Conservation (phyloP, 2,888 invertebrate genomes). For the Glomeris marginata region DNA sequence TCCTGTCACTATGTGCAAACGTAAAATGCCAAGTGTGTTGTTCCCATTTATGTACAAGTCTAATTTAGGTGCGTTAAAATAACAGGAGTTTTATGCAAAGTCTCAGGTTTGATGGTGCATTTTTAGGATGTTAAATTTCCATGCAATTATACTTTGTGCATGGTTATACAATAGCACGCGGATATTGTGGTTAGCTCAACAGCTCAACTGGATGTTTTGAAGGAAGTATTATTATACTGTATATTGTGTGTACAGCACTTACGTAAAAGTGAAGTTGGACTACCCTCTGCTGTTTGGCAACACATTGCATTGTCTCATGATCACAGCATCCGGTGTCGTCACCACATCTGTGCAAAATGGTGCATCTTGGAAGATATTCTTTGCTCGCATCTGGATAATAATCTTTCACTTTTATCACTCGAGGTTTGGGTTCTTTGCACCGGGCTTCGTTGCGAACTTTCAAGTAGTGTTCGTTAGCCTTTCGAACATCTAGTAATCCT, state of each 20-base stretch:
- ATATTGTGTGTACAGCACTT: conserved; percentile 35
- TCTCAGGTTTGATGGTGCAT: too few relatives aligned
- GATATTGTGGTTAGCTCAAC: too few relatives aligned
- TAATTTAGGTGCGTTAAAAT: too few relatives aligned
- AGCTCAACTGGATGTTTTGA: too few relatives aligned
- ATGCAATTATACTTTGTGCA: too few relatives aligned
- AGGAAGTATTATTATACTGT: neutral
- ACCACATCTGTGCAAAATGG: conserved; percentile 68
- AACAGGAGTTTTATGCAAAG: too few relatives aligned
- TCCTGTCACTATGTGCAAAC: too few relatives aligned
- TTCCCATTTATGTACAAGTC: too few relatives aligned
- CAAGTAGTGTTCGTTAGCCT: conserved; percentile 32
- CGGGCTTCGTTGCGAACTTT: conserved; percentile 37
- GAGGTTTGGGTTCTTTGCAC: conserved; percentile 54
- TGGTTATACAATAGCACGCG: neutral
- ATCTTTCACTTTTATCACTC: conserved; percentile 53
- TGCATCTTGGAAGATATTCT: conserved; percentile 68
- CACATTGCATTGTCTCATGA: conserved; percentile 54
- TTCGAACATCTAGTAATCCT: conserved; percentile 23
- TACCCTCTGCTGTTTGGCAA: conserved; percentile 51
- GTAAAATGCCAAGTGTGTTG: too few relatives aligned
- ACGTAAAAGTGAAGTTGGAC: conserved; percentile 67
- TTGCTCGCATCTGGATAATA: conserved; percentile 53
- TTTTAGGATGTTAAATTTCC: too few relatives aligned
- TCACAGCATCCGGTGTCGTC: conserved; percentile 78